Evolutionary conservation across 2,113 vertebrate genomes (phyloP).

Genomic region (Pterocles gutturalis): DNA sequence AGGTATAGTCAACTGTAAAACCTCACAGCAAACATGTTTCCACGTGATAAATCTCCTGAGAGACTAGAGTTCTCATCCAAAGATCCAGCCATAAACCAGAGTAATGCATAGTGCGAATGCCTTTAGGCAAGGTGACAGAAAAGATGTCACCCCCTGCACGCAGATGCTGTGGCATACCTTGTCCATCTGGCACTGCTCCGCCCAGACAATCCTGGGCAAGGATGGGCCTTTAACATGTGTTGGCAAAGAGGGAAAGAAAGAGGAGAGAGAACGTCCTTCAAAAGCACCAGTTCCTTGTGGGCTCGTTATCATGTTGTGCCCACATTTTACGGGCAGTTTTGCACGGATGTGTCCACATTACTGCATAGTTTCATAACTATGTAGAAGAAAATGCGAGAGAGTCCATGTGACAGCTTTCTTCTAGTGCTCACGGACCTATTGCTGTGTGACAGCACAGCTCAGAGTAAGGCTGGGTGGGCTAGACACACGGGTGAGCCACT

Average conservation of each 20-base stretch:
- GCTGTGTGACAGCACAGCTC: neutral
- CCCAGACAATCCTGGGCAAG: neutral
- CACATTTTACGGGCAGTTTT: neutral
- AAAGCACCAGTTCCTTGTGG: neutral
- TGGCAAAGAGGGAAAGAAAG: neutral
- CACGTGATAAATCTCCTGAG: neutral
- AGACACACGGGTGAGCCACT: neutral
- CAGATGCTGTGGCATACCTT: neutral
- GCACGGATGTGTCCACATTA: neutral
- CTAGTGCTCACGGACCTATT: fast-evolving
- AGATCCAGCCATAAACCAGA: neutral
- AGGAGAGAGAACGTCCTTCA: neutral
- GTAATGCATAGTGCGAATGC: too few species aligned
- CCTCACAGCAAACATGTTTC: neutral
- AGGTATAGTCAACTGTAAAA: neutral
- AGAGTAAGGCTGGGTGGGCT: neutral
- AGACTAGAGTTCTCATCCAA: neutral
- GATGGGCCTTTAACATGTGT: neutral
- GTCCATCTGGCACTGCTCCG: neutral
- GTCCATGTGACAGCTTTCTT: neutral
- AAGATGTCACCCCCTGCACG: neutral
- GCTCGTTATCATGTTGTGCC: fast-evolving
- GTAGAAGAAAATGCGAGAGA: neutral
- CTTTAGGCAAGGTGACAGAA: neutral
- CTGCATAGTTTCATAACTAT: neutral